Conservation (phyloP, 2,888 invertebrate species). For the Drosophila buzzatii region DNA sequence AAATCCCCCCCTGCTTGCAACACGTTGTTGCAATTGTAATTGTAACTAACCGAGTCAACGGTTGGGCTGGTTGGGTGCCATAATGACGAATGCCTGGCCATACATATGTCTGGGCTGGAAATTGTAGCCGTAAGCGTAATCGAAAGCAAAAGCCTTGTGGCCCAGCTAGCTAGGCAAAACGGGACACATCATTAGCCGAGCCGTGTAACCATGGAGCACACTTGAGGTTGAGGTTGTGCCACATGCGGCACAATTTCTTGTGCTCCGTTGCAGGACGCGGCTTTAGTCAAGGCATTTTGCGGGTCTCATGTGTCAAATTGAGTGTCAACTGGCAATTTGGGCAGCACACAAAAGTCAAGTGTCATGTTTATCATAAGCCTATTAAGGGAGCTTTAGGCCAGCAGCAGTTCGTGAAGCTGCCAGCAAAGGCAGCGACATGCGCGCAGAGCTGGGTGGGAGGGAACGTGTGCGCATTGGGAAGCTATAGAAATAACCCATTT, state of each 20-base stretch:
- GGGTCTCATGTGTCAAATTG: constrained; percentile 82
- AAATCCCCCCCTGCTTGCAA: constrained; percentile 17
- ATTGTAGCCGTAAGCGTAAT: constrained; percentile 52
- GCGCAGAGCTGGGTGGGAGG: neutral
- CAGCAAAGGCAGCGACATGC: neutral
- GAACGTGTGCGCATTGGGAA: constrained; percentile 34
- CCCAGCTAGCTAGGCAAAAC: constrained; percentile 26
- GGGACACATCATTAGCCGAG: constrained; percentile 79
- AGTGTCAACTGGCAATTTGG: constrained; percentile 84
- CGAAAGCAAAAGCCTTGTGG: constrained; percentile 22
- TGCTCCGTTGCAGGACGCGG: constrained; percentile 38
- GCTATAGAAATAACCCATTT: constrained; percentile 76
- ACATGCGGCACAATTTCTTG: constrained; percentile 37
- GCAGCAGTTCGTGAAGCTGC: constrained; percentile 17
- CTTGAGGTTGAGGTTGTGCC: constrained; percentile 78
- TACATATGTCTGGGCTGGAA: constrained; percentile 68
- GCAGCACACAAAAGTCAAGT: constrained; percentile 71
- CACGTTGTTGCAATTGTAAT: constrained; percentile 47
- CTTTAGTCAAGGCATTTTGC: constrained; percentile 49
- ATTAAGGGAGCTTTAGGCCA: constrained; percentile 80
- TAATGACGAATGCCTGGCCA: constrained; percentile 77
- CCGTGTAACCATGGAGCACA: constrained; percentile 71
- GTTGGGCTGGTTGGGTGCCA: constrained; percentile 43
- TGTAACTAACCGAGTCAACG: constrained; percentile 27
- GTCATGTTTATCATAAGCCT: constrained; percentile 85